Conservation (phyloP, 1,140 invertebrate genomes). For the Hylaeus volcanicus region DNA sequence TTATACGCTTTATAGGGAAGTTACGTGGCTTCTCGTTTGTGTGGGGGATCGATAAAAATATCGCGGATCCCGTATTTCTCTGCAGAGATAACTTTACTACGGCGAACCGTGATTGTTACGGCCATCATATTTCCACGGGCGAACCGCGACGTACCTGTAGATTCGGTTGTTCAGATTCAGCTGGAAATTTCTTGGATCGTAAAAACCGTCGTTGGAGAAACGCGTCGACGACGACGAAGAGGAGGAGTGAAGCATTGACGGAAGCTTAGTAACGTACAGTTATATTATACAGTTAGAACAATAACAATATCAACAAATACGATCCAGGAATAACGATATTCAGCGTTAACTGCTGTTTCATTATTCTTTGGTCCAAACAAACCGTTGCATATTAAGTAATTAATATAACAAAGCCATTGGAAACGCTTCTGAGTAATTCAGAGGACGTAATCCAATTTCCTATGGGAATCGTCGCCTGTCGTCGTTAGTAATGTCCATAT, state of each 20-base stretch:
- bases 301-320: constrained; percentile 13
- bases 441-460: neutral
- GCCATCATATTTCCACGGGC: constrained; percentile 30
- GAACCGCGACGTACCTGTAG: constrained; percentile 10
- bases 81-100: constrained; percentile 39
- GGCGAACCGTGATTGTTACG: constrained; percentile 41
- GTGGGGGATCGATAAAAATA: constrained; percentile 40
- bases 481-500: neutral
- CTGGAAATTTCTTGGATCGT: constrained; percentile 15
- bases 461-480: neutral
- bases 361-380: constrained; percentile 10
- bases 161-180: constrained; percentile 18
- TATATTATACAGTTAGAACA: constrained; percentile 43
- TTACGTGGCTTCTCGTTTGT: neutral
- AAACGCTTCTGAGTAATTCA: neutral
- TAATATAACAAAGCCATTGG: neutral
- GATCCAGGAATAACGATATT: neutral
- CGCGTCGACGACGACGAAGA: neutral
- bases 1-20: neutral
- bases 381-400: neutral
- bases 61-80: constrained; percentile 33
- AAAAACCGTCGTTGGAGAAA: neutral
- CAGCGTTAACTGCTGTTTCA: neutral
- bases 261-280: neutral
- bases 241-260: neutral